Base-by-base conservation (phyloP, 2,113 vertebrate genomes). In the Oncorhynchus keta region DNA sequence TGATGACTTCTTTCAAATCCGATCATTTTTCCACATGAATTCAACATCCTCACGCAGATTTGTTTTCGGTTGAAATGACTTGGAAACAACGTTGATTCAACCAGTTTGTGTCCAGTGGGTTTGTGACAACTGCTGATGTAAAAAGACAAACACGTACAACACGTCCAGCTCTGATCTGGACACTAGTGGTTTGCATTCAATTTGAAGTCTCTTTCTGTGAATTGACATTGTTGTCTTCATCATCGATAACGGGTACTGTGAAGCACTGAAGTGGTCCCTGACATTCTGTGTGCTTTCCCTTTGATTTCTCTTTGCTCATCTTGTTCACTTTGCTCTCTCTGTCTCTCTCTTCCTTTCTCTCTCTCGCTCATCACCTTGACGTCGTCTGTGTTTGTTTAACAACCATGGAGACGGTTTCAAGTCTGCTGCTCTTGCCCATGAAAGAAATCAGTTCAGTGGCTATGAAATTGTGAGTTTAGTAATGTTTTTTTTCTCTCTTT, bases 351-450 rank as follows among this genome's bases (percentile, higher is more conserved):
- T 45, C 16, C 4, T 75, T 57, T 20, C 12, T 65, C 39, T 64
- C 57, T 61, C 24, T 73, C 6, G 72, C 85, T 88, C 87, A 81
- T 83, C 80, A 4, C 76, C 18, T 84, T 81, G 72, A 22, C 62
- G 65, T 82, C 68, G 65, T 72, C 79, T 82, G 75, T 83, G 73
- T 79, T 85, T 85, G 83, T 81, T 76, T 79, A 84, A 82, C 73
- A 70, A 48, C 76, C 77, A 69, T 48, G 70, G 51, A 75, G 75
- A 71, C 61, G 32, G 55, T 80, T 76, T 80, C 57, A 64, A 73
- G 68, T 81, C 70, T 62, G 76, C 76, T 68, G 81, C 57, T 24
- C 59, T 72, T 74, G 55, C 16, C n/a, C 48, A 57, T 35, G 75
- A 73, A 67, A 26, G 22, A 71, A 30, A 76, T 49, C 62, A 18